phyloP scores from a whole-genome alignment of 2,113 vertebrate genomes.

The Ranitomeya imitator region DNA sequence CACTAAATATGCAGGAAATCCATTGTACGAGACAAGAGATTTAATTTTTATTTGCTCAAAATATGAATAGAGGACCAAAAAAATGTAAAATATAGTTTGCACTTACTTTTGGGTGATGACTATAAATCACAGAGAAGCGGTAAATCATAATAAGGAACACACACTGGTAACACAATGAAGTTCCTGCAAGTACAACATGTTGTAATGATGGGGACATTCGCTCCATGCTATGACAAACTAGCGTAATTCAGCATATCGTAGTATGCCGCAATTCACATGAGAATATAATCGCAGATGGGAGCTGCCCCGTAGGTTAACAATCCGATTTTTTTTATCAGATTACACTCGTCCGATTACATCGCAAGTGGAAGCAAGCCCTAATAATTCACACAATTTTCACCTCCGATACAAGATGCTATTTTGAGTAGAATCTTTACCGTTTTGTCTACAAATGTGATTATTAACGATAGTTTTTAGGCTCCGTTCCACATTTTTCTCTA shows the following conservation, averaged over 20 bases:
- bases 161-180: constrained; percentile 34
- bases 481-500: neutral
- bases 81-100: constrained; percentile 25
- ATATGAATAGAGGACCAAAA: neutral
- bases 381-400: neutral
- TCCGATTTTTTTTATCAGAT: too few species aligned
- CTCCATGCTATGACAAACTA: constrained; percentile 18
- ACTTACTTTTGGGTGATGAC: constrained; percentile 7
- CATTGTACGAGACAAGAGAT: constrained; percentile 70
- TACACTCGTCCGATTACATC: too few species aligned
- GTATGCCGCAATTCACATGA: too few species aligned
- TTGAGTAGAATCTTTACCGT: neutral
- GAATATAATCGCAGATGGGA: too few species aligned
- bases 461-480: neutral
- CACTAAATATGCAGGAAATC: constrained; percentile 70
- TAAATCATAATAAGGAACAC: constrained; percentile 30
- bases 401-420: neutral
- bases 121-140: constrained; percentile 35
- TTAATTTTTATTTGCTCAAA: constrained; percentile 76
- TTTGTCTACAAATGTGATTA: neutral
- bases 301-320: too few species aligned
- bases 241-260: neutral
- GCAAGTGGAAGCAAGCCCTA: too few species aligned
- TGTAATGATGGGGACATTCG: too few species aligned
- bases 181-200: too few species aligned